Conservation (phyloP, 1,140 invertebrate species). For the Plectrocnemia conspersa region DNA sequence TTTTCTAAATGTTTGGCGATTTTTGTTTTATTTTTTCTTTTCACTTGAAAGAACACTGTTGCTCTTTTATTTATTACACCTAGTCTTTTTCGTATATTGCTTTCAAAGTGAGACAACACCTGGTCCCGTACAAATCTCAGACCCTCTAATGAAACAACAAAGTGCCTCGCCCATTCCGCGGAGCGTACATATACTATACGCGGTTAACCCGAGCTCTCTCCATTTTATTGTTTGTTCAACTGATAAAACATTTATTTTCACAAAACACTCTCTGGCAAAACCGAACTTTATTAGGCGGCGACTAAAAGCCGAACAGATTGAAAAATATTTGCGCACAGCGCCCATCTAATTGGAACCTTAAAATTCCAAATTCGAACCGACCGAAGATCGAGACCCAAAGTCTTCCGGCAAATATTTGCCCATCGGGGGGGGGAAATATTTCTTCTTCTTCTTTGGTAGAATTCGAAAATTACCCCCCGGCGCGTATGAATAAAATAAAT, state of each 20-base stretch:
- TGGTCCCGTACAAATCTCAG: conserved; percentile 26
- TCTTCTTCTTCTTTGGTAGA: no score
- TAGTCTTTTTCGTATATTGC: no score
- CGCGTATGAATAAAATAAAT: no score
- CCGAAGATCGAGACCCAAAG: no score
- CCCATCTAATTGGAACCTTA: conserved; percentile 27
- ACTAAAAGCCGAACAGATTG: conserved; percentile 27
- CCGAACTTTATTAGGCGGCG: conserved; percentile 19
- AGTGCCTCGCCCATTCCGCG: conserved; percentile 20
- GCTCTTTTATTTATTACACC: no score
- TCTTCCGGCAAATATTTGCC: no score
- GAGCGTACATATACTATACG: no score
- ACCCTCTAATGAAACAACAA: conserved; percentile 31
- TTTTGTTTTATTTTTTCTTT: no score
- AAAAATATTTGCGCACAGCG: conserved; percentile 26
- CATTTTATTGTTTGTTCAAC: conserved; percentile 17
- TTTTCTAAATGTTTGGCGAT: no score
- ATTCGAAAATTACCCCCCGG: no score
- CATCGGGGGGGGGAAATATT: no score
- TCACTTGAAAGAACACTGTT: no score
- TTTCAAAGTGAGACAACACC: conserved; percentile 22
- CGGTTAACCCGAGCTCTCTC: background rate
- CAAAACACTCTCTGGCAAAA: conserved; percentile 23
- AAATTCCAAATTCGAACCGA: conserved; percentile 9
- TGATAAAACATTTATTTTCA: conserved; percentile 27